Evolutionary conservation across 2,888 invertebrate genomes (phyloP), one percentile per base, ranked within the genome.

Genomic region (Tenthredo amoena): DNA sequence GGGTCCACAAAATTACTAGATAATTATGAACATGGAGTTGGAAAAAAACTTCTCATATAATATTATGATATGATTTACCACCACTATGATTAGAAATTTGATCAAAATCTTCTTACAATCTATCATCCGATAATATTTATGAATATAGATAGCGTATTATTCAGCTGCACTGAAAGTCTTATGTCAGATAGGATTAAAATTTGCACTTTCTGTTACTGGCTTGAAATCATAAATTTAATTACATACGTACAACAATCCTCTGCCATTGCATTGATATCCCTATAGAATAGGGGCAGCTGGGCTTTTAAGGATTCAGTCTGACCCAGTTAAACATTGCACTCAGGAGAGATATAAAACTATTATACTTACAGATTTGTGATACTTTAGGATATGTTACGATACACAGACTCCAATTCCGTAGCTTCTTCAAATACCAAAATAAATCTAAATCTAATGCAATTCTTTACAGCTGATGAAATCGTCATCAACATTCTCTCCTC

Each of bases 311-410:
- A 85, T 85, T 85, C 85, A 58, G 81, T 81, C 43, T 65, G 50
- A 85, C 85, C 85, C 15, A 81, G 79, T 85, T 81, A 34, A 81
- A 71, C 26, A 65, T 34, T 82, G 83, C 71, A 85, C 58, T 84
- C 71, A 71, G 82, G 86, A 84, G 84, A 87, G 86, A 83, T 88
- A 86, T 85, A 50, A 86, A 81, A 58, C 50, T 83, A n/a, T 12
- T 76, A 43, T 21, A 81, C 31, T 18, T 50, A 10, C 1, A 34
- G 31, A 65, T 62, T 26, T 12, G 15, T 62, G 15, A 37, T 40
- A 65, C 40, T 40, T 26, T 47, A 50, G 37, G 31, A 83, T 65
- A 15, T 10, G 55, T n/a, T 62, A 58, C 6, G 10, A 12, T 68
- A 6, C 18, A 58, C 21, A 43, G n/a, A n/a, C 6, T 40, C 7